Base-by-base conservation (phyloP, 2,888 invertebrate genomes). In the Dolichopus griseipennis region DNA sequence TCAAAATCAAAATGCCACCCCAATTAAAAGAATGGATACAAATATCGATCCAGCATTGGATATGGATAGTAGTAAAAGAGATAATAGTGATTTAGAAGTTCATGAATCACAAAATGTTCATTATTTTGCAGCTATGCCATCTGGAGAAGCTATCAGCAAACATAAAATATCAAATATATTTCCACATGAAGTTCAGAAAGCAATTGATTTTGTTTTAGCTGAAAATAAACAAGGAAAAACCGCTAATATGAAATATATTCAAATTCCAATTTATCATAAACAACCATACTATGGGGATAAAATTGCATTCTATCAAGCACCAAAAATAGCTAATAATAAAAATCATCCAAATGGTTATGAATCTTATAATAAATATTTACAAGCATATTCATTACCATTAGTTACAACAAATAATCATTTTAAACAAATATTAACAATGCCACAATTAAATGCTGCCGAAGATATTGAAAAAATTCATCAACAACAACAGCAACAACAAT, bases 171-270 rank as follows among this genome's bases (percentile, higher is more conserved):
- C 52, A n/a, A 52, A 73, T 34, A 67, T 73, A 0, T 65, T 79
- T 20, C 80, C 79, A 0, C 75, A 75, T 5, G 78, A 75, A 21
- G 79, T 80, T 10, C 78, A 79, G 62, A 78, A 79, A 70, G 77
- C 76, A 1, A 78, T 80, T 6, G 71, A 75, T 0, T 75, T 77
- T 3, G 68, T 78, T 18, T 72, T 79, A 18, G 76, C 78, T 68
- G 78, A 76, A 0, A 73, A 71, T 0, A 70, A 72, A 61, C 65
- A 3, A 62, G 12, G 18, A 22, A 3, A 7, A 6, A 21, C 8
- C 1, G 21, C 8, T 22, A 37, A 37, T 12, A 18, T 52, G 18
- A 52, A 52, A 52, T 52, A 18, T 52, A 18, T 18, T 18, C 52
- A 52, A 52, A 15, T 52, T 7, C 52, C 52, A 18, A 18, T 52